These are phyloP conservation scores for Octopus bimaculoides DNA, from an alignment of 1,140 invertebrate species.

Conservation along the genomic window DNA sequence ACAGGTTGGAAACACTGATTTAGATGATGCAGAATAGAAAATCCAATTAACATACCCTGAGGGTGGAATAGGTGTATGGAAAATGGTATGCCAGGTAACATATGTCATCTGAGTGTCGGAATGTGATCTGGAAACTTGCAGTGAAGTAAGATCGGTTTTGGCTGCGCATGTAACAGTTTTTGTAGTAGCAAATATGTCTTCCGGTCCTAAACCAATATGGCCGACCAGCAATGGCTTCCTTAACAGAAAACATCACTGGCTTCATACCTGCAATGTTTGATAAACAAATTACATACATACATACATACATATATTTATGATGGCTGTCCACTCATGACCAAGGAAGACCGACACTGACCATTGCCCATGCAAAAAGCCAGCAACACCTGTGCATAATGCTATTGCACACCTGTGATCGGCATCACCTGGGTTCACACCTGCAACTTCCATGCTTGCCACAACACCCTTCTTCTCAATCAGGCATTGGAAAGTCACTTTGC, in stretches of 20 bases:
- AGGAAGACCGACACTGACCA: no score
- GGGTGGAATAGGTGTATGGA: conserved; percentile 88
- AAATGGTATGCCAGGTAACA: conserved; percentile 96
- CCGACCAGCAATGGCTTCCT: conserved; percentile 67
- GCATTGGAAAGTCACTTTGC: no score
- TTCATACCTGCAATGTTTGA: conserved; percentile 70
- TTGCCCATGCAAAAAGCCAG: no score
- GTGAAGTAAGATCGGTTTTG: conserved; percentile 73
- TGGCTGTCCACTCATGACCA: no score
- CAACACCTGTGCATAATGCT: no score
- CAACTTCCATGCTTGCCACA: no score
- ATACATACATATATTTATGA: no score
- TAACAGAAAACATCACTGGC: conserved; percentile 83
- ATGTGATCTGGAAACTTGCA: conserved; percentile 88
- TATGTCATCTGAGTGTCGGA: conserved; percentile 83
- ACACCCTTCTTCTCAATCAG: no score
- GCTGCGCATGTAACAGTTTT: conserved; percentile 54
- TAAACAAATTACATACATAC: no score
- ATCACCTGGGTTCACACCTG: no score
- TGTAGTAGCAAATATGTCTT: conserved; percentile 79
- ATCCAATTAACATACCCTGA: conserved; percentile 55
- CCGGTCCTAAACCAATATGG: conserved; percentile 74
- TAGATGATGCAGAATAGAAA: neutral
- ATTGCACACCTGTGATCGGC: no score
- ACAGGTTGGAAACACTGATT: no score